Conservation (phyloP, 2,797 vertebrate species). For the Enteromius afrohamiltoni region DNA sequence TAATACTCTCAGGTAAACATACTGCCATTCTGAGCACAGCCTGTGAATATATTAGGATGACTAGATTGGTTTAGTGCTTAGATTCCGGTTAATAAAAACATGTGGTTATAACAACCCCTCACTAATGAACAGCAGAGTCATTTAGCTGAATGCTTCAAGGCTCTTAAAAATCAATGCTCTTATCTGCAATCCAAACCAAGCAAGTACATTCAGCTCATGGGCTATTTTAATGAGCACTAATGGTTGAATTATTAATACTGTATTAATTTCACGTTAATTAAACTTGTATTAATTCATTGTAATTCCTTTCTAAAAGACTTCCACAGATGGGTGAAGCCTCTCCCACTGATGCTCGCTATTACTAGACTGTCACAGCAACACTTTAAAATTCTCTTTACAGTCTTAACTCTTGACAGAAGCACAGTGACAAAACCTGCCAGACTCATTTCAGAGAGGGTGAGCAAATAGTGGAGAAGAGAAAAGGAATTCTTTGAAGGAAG, state of each 20-base stretch:
- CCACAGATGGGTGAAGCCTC: conserved; percentile 11
- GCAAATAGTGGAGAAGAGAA: conserved; percentile 54
- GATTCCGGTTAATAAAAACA: background rate
- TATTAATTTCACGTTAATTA: conserved; percentile 50
- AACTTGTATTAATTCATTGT: conserved; percentile 47
- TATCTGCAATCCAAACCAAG: conserved; percentile 21
- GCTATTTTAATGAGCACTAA: conserved; percentile 20
- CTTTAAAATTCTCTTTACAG: conserved; percentile 37
- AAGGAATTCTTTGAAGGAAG: conserved; percentile 32
- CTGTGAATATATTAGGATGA: background rate
- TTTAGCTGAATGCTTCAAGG: conserved; percentile 1
- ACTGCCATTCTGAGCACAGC: background rate
- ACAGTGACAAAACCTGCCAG: conserved; percentile 31
- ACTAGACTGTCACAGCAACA: conserved; percentile 15
- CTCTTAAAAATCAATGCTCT: conserved; percentile 34
- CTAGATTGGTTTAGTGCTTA: background rate
- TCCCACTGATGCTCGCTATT: background rate
- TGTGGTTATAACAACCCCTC: background rate
- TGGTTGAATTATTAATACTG: conserved; percentile 37
- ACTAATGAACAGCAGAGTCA: conserved; percentile 12
- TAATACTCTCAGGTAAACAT: background rate
- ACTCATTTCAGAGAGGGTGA: conserved; percentile 44
- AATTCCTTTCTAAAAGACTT: conserved; percentile 39
- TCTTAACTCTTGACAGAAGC: conserved; percentile 32
- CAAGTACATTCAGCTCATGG: conserved; percentile 10